Conservation (phyloP, 2,797 vertebrate species). For the Amazona ochrocephala region DNA sequence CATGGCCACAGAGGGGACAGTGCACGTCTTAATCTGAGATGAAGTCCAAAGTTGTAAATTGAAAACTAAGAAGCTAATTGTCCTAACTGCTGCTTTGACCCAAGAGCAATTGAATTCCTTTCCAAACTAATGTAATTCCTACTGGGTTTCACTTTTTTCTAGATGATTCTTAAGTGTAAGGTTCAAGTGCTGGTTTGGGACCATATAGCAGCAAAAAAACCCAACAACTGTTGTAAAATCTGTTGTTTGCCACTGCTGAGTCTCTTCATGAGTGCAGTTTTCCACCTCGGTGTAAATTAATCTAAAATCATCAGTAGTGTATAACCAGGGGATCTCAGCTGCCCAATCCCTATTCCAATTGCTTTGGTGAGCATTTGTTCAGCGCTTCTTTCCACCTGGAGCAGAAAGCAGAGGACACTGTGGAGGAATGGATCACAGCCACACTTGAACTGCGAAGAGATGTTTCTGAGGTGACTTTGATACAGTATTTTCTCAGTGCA, state of each 20-base stretch:
- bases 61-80: neutral
- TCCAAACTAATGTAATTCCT: neutral
- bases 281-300: neutral
- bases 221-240: neutral
- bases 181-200: neutral
- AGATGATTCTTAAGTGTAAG: neutral
- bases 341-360: rapidly evolving
- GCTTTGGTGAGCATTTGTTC: rapidly evolving
- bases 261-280: rapidly evolving
- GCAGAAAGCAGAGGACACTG: neutral
- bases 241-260: neutral
- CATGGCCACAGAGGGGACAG: neutral
- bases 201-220: neutral
- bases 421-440: neutral
- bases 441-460: neutral
- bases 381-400: neutral
- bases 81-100: neutral
- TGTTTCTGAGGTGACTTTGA: rapidly evolving
- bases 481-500: rapidly evolving
- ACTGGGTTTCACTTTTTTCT: neutral
- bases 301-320: rapidly evolving
- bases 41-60: neutral
- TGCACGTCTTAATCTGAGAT: neutral
- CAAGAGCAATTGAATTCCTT: neutral
- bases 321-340: neutral